These are phyloP conservation scores for Mormyrops attenuatus DNA, from an alignment of 2,797 vertebrate genomes.

Conservation along the genomic window DNA sequence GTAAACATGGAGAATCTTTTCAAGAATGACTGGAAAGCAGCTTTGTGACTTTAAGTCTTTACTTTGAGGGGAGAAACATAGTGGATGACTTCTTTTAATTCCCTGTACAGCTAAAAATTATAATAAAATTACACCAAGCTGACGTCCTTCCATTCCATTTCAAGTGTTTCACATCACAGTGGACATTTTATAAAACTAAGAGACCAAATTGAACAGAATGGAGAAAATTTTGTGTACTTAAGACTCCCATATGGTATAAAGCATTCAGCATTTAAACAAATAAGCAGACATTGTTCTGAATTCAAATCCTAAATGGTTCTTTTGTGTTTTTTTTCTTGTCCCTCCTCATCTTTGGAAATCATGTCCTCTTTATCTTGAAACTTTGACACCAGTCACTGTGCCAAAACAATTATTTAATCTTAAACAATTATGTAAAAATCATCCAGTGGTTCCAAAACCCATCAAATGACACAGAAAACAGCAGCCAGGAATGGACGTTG, in stretches of 20 bases:
- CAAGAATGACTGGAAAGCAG: background rate
- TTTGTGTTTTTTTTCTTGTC: background rate
- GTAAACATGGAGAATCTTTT: background rate
- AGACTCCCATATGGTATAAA: background rate
- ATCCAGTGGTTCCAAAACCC: background rate
- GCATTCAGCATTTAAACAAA: background rate
- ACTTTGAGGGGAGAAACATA: background rate
- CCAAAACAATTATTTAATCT: slow-evolving; percentile 9
- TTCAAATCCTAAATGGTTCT: background rate
- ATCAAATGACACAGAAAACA: background rate
- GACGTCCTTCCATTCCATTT: background rate
- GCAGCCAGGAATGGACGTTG: background rate
- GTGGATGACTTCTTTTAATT: background rate
- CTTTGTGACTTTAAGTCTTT: background rate
- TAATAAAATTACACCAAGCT: background rate
- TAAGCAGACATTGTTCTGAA: background rate
- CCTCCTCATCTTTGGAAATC: background rate
- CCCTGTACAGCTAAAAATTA: background rate
- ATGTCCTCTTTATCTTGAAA: background rate
- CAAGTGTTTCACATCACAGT: background rate
- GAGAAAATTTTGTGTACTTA: background rate
- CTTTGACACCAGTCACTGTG: background rate
- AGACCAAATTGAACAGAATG: background rate
- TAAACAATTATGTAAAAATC: background rate
- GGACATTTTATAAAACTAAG: background rate